Evolutionary conservation across 2,113 vertebrate genomes (phyloP), one percentile per base, ranked within the genome.

Genomic region (Tauraco erythrolophus): DNA sequence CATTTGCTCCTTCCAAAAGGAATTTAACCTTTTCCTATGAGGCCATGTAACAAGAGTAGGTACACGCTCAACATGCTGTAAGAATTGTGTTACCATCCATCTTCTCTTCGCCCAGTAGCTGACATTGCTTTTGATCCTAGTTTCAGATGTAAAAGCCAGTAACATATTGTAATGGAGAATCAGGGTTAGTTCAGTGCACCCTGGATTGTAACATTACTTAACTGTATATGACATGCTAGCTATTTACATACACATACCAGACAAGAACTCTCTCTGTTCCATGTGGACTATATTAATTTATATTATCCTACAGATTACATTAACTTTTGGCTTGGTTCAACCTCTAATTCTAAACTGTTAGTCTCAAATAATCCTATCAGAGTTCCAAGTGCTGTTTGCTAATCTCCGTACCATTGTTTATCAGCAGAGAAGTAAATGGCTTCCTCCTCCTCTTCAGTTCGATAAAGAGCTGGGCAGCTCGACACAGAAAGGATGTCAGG

Each of bases 401-500:
- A 41, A 12, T 45, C 71, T 91, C 94, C 95, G 56, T 99, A 99
- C 99, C 99, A 99, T 98, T 99, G 99, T 96, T 99, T 99, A 85
- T 99, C 99, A 82, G 98, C 98, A 94, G 98, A 99, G 98, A 99
- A 99, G 98, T 99, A 98, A 97, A 99, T 99, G 84, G 99, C 98
- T 89, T 99, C 99, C 89, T 99, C 99, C 51, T 99, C 99, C 35
- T 98, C 98, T 93, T 99, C 99, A 30, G 98, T 98, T 96, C 98
- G 99, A 97, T 99, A 99, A 61, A 99, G 98, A 88, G 99, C 98
- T 77, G 99, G 98, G 69, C 98, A 99, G 93, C 99, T 98, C 23
- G 99, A 99, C 98, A 99, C 99, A 37, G 99, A 99, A 53, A 99
- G 99, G 97, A 99, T 99, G 97, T 99, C 99, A 11, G 99, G 99